A percentile compares a stretch with the other conserved stretches of the same genome.
Evolutionary conservation across 2,113 vertebrate genomes (phyloP).

Genomic region (Gymnobelideus leadbeateri): DNA sequence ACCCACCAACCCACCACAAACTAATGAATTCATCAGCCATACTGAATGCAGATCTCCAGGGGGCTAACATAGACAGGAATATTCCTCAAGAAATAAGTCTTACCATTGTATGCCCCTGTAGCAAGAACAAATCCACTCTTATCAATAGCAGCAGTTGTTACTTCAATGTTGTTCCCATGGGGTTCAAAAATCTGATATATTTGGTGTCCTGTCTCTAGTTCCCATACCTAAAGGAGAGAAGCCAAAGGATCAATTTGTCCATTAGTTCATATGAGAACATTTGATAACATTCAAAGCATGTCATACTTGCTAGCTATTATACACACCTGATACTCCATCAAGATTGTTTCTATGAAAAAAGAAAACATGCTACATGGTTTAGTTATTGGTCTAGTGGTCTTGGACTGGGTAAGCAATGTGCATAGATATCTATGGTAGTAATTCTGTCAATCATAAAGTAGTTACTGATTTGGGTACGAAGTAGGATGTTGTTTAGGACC

Average conservation of each 20-base stretch:
- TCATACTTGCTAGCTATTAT: not conserved
- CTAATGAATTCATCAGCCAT: not conserved
- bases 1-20: not conserved
- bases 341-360: not conserved
- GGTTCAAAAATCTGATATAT: conserved; percentile 84
- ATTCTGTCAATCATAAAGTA: not conserved
- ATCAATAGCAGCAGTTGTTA: conserved; percentile 82
- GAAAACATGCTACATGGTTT: not conserved
- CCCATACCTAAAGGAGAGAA: conserved; percentile 82
- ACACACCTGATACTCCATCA: not conserved
- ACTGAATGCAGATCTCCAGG: not conserved
- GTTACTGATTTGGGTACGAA: not conserved
- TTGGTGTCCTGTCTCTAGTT: conserved; percentile 83
- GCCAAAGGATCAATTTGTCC: not conserved
- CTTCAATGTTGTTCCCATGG: conserved; percentile 80
- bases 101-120: conserved; percentile 85
- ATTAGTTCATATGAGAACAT: conserved; percentile 13
- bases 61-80: not conserved
- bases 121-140: conserved; percentile 81
- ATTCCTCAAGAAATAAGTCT: conserved; percentile 47
- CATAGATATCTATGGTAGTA: not conserved
- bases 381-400: not conserved
- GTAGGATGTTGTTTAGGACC: not conserved
- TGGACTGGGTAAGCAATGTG: not conserved
- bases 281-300: conserved; percentile 21